Evolutionary conservation across 2,888 invertebrate genomes (phyloP).

Genomic region (Ophion ventricosus): DNA sequence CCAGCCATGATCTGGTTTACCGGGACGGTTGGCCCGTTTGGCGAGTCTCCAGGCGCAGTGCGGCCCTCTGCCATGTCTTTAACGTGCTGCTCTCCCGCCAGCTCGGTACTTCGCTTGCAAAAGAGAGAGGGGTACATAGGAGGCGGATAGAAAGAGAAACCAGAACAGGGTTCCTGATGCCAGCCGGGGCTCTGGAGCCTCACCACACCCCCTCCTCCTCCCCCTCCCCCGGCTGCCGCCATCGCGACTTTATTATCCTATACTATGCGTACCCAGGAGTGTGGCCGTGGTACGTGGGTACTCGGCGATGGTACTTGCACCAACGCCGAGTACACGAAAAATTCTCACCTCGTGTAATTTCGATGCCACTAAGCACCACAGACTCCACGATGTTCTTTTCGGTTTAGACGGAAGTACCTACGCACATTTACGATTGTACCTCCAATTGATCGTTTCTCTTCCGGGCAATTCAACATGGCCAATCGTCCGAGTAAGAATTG

Average conservation of each 20-base stretch:
- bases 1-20: constrained; percentile 67
- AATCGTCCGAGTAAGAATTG: too few species aligned
- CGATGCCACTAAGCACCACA: constrained; percentile 15
- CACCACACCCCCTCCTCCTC: too few species aligned
- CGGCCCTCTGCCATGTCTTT: constrained; percentile 72
- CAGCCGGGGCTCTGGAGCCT: constrained; percentile 37
- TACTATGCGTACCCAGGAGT: constrained; percentile 47
- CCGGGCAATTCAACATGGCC: too few species aligned
- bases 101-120: constrained; percentile 55
- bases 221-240: constrained; percentile 19
- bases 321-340: constrained; percentile 33
- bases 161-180: constrained; percentile 18
- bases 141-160: constrained; percentile 36
- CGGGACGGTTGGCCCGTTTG: constrained; percentile 76
- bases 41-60: constrained; percentile 82
- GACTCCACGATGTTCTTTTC: constrained; percentile 3
- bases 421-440: neutral
- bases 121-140: constrained; percentile 38
- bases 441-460: neutral
- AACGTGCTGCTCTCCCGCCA: constrained; percentile 49
- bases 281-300: constrained; percentile 27
- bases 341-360: constrained; percentile 13
- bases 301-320: constrained; percentile 23
- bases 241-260: constrained; percentile 64
- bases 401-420: constrained; percentile 10